phyloP scores from a whole-genome alignment of 2,113 vertebrate genomes.

The Strix uralensis region DNA sequence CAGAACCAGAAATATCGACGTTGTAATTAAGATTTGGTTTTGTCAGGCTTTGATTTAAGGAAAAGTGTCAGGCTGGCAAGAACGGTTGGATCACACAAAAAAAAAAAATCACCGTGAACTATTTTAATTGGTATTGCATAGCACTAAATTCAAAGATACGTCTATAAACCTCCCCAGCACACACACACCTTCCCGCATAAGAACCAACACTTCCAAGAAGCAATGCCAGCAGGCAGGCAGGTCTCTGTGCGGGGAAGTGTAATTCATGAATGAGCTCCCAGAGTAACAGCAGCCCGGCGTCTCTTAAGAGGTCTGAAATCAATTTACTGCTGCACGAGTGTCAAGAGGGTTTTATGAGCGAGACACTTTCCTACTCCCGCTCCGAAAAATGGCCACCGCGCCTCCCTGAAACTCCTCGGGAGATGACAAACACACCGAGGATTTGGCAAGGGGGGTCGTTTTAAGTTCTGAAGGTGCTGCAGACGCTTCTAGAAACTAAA shows the following conservation, averaged over 20 bases:
- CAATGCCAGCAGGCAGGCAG: background rate
- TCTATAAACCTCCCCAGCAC: background rate
- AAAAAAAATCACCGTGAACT: background rate
- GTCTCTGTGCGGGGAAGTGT: background rate
- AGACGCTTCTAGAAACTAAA: background rate
- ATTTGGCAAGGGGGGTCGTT: background rate
- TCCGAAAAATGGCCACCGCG: background rate
- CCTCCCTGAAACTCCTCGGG: background rate
- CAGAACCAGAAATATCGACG: background rate
- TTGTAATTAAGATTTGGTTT: background rate
- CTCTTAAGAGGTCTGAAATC: background rate
- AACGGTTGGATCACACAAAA: background rate
- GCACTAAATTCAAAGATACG: background rate
- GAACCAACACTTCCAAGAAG: background rate
- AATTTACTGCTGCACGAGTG: background rate
- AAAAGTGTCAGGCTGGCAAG: background rate
- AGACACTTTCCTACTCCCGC: background rate
- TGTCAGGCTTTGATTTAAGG: background rate
- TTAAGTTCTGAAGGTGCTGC: background rate
- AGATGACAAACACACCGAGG: too few species aligned
- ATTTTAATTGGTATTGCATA: background rate
- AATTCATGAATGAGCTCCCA: background rate
- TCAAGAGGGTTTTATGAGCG: background rate
- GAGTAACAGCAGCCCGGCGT: background rate
- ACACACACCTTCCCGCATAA: accelerated